Conservation (phyloP, 2,888 invertebrate genomes). For the Luperina nickerlii region DNA sequence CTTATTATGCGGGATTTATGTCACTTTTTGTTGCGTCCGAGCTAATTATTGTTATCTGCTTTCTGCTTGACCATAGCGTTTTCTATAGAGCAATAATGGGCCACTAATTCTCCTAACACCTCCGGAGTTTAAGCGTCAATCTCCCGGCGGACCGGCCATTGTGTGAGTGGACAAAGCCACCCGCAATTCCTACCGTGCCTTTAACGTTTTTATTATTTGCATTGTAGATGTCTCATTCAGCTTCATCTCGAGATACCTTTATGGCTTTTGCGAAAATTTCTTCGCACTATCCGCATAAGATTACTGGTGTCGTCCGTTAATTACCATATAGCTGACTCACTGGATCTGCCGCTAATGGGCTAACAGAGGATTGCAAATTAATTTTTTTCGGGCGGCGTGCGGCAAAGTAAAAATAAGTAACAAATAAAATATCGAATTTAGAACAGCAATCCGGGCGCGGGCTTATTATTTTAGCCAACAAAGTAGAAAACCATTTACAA, state of each 20-base stretch:
- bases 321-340: constrained; percentile 78
- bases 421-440: constrained; percentile 88
- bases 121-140: constrained; percentile 87
- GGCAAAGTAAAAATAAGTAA: constrained; percentile 81
- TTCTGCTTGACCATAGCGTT: constrained; percentile 87
- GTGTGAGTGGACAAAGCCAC: constrained; percentile 85
- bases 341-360: constrained; percentile 73
- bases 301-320: constrained; percentile 60
- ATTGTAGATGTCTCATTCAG: constrained; percentile 86
- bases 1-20: constrained; percentile 90
- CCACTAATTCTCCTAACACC: constrained; percentile 90
- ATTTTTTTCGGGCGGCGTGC: constrained; percentile 77
- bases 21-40: constrained; percentile 88
- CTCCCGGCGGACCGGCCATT: constrained; percentile 79
- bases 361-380: constrained; percentile 84
- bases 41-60: constrained; percentile 90
- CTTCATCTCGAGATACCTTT: constrained; percentile 74
- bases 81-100: constrained; percentile 87
- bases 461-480: constrained; percentile 90
- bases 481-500: constrained; percentile 91
- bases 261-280: constrained; percentile 69
- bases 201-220: constrained; percentile 86
- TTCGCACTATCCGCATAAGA: constrained; percentile 44
- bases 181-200: constrained; percentile 87
- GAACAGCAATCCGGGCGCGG: constrained; percentile 85